Conservation (phyloP, 2,888 invertebrate genomes). For the Cheiracanthium punctorium region DNA sequence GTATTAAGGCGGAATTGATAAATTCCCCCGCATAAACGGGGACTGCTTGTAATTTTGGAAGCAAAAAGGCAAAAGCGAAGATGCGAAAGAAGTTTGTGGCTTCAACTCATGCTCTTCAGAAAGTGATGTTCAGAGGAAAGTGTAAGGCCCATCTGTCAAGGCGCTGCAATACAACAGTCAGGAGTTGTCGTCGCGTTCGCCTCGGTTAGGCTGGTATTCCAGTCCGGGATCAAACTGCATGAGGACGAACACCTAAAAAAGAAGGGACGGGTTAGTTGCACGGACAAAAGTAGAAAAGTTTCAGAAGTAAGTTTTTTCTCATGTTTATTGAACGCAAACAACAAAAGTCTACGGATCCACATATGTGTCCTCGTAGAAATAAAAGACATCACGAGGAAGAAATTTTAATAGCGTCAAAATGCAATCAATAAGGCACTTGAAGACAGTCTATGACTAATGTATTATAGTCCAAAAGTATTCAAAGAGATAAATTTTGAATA, state of each 20-base stretch:
- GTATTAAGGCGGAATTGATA: constrained; percentile 50
- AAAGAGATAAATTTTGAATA: too few relatives aligned
- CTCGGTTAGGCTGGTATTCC: constrained; percentile 82
- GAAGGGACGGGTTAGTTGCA: too few relatives aligned
- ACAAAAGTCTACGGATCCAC: too few relatives aligned
- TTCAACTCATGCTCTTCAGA: constrained; percentile 22
- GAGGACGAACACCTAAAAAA: constrained; percentile 92
- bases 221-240: constrained; percentile 99
- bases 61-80: constrained; percentile 27
- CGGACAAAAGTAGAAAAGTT: too few relatives aligned
- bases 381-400: too few relatives aligned
- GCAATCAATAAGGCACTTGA: too few relatives aligned
- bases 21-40: constrained; percentile 16
- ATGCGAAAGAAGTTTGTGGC: background rate
- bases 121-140: constrained; percentile 83
- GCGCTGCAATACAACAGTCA: constrained; percentile 99
- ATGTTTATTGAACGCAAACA: too few relatives aligned
- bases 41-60: constrained; percentile 36
- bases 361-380: too few relatives aligned
- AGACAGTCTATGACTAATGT: too few relatives aligned
- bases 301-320: too few relatives aligned
- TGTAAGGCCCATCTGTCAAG: constrained; percentile 98
- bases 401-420: too few relatives aligned
- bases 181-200: constrained; percentile 91
- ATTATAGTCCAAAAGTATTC: too few relatives aligned